phyloP scores from a whole-genome alignment of 2,113 vertebrate species.

The Oxyruncus cristatus region DNA sequence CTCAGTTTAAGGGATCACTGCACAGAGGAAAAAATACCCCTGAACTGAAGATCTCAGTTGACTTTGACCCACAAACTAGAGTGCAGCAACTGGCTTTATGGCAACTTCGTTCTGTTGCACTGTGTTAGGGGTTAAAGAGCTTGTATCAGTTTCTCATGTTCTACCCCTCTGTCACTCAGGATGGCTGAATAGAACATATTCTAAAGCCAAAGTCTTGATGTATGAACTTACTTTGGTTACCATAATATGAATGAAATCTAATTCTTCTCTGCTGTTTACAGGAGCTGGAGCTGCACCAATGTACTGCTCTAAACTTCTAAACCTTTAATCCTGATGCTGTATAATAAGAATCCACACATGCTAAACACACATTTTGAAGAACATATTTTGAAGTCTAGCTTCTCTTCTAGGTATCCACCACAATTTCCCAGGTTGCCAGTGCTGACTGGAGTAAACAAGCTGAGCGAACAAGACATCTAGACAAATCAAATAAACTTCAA shows the following conservation, averaged over 20 bases:
- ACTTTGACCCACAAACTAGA: neutral
- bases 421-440: neutral
- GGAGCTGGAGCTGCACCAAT: neutral
- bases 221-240: neutral
- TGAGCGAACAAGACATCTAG: neutral
- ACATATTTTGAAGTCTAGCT: neutral
- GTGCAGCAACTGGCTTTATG: neutral
- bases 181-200: neutral
- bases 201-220: neutral
- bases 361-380: neutral
- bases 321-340: neutral
- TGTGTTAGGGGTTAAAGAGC: neutral
- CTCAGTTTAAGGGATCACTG: neutral
- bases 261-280: neutral
- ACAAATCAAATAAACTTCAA: neutral
- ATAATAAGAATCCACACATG: neutral
- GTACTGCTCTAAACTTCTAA: neutral
- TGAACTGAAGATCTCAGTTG: neutral
- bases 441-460: neutral
- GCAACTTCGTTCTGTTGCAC: neutral
- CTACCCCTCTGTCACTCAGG: neutral
- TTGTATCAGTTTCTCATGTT: neutral
- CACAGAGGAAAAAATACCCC: neutral
- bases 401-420: constrained; percentile 24
- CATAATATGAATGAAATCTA: neutral